A percentile compares a stretch with the other conserved stretches of the same genome.
phyloP scores from a whole-genome alignment of 23 tunicate genomes.

The Clavelina lepadiformis region DNA sequence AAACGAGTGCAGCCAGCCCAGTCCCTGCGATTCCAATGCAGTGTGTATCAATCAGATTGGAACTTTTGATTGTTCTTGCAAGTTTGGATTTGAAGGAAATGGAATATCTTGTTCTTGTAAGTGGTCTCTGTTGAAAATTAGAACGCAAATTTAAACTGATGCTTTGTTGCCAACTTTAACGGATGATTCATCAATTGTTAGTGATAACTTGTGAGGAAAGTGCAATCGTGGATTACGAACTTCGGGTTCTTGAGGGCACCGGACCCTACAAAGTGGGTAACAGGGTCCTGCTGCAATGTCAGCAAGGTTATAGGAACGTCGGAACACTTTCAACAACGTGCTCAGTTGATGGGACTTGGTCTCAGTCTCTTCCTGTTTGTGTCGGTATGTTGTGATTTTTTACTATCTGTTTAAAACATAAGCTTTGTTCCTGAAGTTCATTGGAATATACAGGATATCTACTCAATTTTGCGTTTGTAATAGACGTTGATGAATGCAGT shows the following conservation, averaged over 20 bases:
- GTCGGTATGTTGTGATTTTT: constrained; percentile 16
- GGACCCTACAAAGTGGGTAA: neutral
- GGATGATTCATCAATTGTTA: too few species aligned
- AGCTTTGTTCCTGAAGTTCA: neutral
- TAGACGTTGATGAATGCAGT: constrained; percentile 41
- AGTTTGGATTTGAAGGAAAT: constrained; percentile 37
- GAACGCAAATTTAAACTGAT: too few species aligned
- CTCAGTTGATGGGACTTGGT: constrained; percentile 44
- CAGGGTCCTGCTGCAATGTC: constrained; percentile 3
- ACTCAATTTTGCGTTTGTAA: neutral
- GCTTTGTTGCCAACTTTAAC: too few species aligned
- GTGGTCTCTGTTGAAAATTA: too few species aligned
- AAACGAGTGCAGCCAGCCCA: too few species aligned
- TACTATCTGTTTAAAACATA: neutral
- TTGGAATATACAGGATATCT: neutral
- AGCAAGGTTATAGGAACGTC: constrained; percentile 15
- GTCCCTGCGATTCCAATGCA: constrained; percentile 46
- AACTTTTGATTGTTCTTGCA: constrained; percentile 35
- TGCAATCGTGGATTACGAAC: constrained; percentile 2
- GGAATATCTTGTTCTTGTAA: too few species aligned
- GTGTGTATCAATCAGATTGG: constrained; percentile 34
- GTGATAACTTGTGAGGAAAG: neutral
- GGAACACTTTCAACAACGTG: constrained; percentile 18
- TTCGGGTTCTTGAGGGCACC: neutral
- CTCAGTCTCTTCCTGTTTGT: constrained; percentile 24